phyloP scores from a whole-genome alignment of 92 coral and sea anemone genomes.

The Micromussa lordhowensis region DNA sequence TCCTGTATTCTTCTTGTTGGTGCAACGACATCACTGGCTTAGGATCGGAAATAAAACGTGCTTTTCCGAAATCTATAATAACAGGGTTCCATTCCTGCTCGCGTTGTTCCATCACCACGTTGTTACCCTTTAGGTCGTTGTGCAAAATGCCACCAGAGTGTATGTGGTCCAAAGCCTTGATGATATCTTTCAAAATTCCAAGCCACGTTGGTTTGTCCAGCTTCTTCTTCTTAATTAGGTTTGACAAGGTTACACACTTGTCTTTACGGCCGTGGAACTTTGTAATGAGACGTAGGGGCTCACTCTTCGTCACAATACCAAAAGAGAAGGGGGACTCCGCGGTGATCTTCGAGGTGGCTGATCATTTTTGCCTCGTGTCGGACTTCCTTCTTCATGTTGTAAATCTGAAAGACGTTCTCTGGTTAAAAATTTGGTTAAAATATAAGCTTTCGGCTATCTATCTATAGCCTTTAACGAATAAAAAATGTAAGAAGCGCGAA shows the following conservation, averaged over 20 bases:
- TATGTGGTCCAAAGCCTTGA: background rate
- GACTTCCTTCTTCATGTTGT: background rate
- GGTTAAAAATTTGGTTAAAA: too few relatives aligned
- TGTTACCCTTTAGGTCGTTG: background rate
- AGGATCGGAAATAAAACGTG: background rate
- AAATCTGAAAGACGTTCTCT: too few relatives aligned
- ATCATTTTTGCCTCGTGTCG: slow-evolving; percentile 30
- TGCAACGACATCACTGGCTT: background rate
- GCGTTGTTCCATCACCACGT: slow-evolving; percentile 6
- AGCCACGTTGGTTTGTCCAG: slow-evolving; percentile 19
- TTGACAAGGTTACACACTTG: slow-evolving; percentile 12
- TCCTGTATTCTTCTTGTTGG: background rate
- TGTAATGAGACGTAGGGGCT: slow-evolving; percentile 30
- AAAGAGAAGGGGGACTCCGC: slow-evolving; percentile 16
- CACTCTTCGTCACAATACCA: slow-evolving; percentile 17
- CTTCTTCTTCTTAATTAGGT: slow-evolving; percentile 8
- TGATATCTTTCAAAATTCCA: slow-evolving; percentile 4
- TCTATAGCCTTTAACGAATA: too few relatives aligned
- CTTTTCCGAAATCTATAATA: slow-evolving; percentile 34
- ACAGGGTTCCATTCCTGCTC: background rate
- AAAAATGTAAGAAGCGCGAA: too few relatives aligned
- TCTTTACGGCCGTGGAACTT: slow-evolving; percentile 38
- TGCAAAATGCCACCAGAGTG: background rate
- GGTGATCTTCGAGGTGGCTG: slow-evolving; percentile 28
- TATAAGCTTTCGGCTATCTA: too few relatives aligned